Base-by-base conservation (phyloP, 1,140 invertebrate genomes). In the Hypsibius dujardini region DNA sequence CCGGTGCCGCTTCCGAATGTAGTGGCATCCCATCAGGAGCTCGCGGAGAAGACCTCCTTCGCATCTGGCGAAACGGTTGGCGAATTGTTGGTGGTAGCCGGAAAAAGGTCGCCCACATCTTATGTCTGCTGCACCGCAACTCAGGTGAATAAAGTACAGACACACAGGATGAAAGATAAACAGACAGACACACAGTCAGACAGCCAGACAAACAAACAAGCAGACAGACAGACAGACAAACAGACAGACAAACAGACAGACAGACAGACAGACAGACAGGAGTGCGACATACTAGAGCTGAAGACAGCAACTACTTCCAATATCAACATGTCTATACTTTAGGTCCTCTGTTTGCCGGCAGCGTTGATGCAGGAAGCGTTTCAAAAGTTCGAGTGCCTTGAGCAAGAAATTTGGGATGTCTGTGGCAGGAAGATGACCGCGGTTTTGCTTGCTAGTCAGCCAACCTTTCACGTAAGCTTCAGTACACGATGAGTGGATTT, bases 61-160 rank as follows among this genome's bases (percentile, higher is more conserved):
- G 45, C 62, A 42, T 7, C 62, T 7, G 62, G 62, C 3, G 7
- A 42, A 12, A 42, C 45, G 3, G 3, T 67, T 3, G 62, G 62
- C 62, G 62, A 67, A 14, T 14, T 3, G 3, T 3, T 3, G 3
- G 45, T 67, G 12, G 3, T 67, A 42, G 3, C 62, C 7, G 62
- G 62, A 3, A 67, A 67, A 67, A 7, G 62, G 7, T 42, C 42
- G 45, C 42, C 7, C 62, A 67, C 62, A 7, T 14, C 62, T 3
- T 67, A 14, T 42, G 3, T 67, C 62, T 67, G 62, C 42, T 3
- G 45, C 12, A 67, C 7, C 45, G 3, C 7, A 12, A 42, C 45
- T 42, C 62, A 67, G 62, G 62, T 67, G 3, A 67, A 42, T 42
- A n/a, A n/a, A n/a, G n/a, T n/a, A n/a, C n/a, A n/a, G n/a, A n/a